Conservation (phyloP, 2,888 invertebrate species). For the Lysandra bellargus region DNA sequence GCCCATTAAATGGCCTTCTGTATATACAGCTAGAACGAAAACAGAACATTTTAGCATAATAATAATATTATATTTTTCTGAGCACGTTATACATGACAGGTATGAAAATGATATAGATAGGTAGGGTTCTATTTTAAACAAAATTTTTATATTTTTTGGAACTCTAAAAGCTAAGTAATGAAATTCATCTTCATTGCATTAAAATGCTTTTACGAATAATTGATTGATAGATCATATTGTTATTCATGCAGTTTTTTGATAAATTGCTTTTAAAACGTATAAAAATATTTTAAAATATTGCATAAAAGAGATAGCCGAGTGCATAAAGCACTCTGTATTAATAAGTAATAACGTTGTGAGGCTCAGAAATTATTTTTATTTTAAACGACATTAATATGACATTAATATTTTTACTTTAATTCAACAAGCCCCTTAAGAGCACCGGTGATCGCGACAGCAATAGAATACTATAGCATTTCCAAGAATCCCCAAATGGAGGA, state of each 20-base stretch:
- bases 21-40: too few species aligned
- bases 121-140: not conserved
- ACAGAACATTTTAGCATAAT: too few species aligned
- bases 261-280: slow-evolving; percentile 9
- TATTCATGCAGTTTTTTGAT: slow-evolving; percentile 3
- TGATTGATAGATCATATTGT: slow-evolving; percentile 9
- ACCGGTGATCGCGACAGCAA: too few species aligned
- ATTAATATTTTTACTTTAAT: too few species aligned
- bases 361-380: not conserved
- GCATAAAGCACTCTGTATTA: not conserved
- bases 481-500: too few species aligned
- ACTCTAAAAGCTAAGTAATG: not conserved
- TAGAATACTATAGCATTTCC: too few species aligned
- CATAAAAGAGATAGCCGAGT: not conserved
- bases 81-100: not conserved
- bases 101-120: too few species aligned
- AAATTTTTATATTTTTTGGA: not conserved
- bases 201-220: slow-evolving; percentile 5
- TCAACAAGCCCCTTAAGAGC: too few species aligned
- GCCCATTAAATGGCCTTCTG: too few species aligned
- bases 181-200: not conserved
- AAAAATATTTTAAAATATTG: not conserved
- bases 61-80: too few species aligned
- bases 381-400: not conserved
- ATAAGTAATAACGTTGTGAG: not conserved